Base-by-base conservation (phyloP, 2,888 invertebrate genomes). In the Gisinianus flammeolus region DNA sequence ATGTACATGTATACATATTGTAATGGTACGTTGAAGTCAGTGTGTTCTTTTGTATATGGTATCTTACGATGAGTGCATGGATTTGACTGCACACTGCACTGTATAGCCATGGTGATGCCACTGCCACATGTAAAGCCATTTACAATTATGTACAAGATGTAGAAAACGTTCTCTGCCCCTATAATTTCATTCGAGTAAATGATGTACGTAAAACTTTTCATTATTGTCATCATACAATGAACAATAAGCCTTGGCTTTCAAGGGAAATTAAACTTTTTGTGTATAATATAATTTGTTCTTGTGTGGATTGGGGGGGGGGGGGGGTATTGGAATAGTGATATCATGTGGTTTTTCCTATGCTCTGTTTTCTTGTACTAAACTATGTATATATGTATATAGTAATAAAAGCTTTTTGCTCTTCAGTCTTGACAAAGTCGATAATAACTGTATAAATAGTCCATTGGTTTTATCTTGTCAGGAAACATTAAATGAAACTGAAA, bases 161-260 rank as follows among this genome's bases (percentile, higher is more conserved):
- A 54, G 54, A 54, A 54, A n/a, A 54, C n/a, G 6, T 44, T 6
- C 8, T 54, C 54, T 54, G n/a, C n/a, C 54, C n/a, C 16, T 12
- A 54, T 54, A n/a, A n/a, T 54, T 54, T 54, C n/a, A n/a, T 54
- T n/a, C 19, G 54, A 54, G 16, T n/a, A 54, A 54, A 54, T 16
- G 54, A 54, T 54, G n/a, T n/a, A n/a, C n/a, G 54, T 54, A 54
- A 54, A 54, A 54, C 54, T 54, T 4, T 54, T 54, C 54, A 54
- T 54, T 54, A 54, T 54, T 54, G 54, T n/a, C n/a, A n/a, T n/a
- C 54, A 54, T n/a, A 54, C 54, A 19, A 5, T 54, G 54, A 54
- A 54, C 54, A 54, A 54, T 3, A 19, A 54, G 54, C 8, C n/a
- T 54, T 54, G 54, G 54, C 16, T 54, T 54, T n/a, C 54, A 54